Percentiles rank a stretch among this genome's conserved stretches.
Conservation (phyloP, 2,888 invertebrate species). For the Lepidochitona cinerea region DNA sequence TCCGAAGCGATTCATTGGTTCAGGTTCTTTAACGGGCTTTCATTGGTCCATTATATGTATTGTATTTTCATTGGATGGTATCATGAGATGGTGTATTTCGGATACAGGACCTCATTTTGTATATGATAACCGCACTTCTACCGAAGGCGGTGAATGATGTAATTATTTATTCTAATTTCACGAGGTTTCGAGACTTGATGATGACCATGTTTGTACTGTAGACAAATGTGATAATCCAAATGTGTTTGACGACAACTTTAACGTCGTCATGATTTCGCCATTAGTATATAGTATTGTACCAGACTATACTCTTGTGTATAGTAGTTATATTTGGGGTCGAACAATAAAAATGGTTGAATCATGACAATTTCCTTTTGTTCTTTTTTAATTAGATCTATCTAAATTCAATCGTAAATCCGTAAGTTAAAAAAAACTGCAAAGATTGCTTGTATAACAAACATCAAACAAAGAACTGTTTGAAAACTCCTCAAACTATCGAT, state of each 20-base stretch:
- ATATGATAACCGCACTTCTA: too few relatives aligned
- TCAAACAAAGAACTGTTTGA: too few relatives aligned
- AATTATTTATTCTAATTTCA: not conserved
- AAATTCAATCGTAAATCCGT: too few relatives aligned
- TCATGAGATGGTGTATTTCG: not conserved
- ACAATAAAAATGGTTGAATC: not conserved
- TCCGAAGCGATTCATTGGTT: too few relatives aligned
- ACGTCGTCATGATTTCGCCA: not conserved
- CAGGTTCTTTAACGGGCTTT: too few relatives aligned
- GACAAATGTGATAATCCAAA: not conserved
- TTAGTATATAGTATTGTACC: not conserved
- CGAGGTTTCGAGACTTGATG: not conserved
- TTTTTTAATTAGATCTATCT: too few relatives aligned
- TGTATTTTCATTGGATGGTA: not conserved
- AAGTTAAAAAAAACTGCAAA: too few relatives aligned
- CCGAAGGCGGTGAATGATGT: too few relatives aligned
- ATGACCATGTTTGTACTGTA: not conserved
- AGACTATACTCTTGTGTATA: too few relatives aligned
- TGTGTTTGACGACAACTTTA: not conserved
- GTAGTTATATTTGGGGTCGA: not conserved
- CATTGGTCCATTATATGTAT: not conserved
- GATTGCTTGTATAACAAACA: too few relatives aligned
- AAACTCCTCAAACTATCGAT: too few relatives aligned
- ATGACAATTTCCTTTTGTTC: not conserved
- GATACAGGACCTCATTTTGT: too few relatives aligned